phyloP scores from a whole-genome alignment of 2,888 invertebrate species.

The Tholera decimalis region DNA sequence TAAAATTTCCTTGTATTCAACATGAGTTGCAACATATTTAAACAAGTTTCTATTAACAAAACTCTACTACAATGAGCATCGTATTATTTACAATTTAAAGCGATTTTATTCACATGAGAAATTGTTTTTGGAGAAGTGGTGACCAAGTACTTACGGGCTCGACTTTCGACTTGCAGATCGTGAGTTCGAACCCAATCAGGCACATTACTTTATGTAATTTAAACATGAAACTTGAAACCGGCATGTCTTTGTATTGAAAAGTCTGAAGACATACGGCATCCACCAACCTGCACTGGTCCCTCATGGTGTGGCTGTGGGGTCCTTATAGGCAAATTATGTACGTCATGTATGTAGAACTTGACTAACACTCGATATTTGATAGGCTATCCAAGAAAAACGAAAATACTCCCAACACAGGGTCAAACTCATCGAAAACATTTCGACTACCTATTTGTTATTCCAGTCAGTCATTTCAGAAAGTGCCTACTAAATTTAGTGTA shows the following conservation, averaged over 20 bases:
- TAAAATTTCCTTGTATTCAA: not conserved
- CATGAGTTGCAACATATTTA: not conserved
- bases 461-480: not conserved
- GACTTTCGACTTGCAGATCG: no score
- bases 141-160: no score
- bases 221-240: no score
- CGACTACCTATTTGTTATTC: not conserved
- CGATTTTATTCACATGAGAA: not conserved
- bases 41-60: not conserved
- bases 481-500: not conserved
- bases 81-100: not conserved
- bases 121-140: no score
- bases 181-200: no score
- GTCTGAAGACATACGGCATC: no score
- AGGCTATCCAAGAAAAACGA: not conserved
- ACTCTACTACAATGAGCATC: conserved; percentile 1
- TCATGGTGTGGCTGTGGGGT: no score
- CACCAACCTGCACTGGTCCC: no score
- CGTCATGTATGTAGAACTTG: no score
- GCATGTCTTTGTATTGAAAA: no score
- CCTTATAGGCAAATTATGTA: no score
- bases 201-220: no score
- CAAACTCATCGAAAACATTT: not conserved
- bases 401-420: not conserved
- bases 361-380: not conserved